These are phyloP conservation scores for Gastrophysa polygoni DNA, from an alignment of 2,888 invertebrate genomes.

Conservation along the genomic window DNA sequence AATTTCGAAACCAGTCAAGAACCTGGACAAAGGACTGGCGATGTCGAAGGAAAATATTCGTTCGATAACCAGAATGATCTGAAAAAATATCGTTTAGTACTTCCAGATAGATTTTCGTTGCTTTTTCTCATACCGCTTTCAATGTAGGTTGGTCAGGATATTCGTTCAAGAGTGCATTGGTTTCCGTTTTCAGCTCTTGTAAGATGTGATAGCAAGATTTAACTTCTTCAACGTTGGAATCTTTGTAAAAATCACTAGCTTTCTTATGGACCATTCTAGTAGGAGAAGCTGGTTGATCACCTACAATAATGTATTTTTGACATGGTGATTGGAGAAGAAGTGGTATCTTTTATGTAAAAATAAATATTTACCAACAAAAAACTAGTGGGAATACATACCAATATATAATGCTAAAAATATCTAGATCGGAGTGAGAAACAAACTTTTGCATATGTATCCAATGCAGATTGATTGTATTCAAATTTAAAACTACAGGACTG, in stretches of 20 bases:
- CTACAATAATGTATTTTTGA: conserved; percentile 32
- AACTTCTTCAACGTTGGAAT: conserved; percentile 80
- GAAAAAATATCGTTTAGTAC: conserved; percentile 16
- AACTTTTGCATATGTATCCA: too few relatives aligned
- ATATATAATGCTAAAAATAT: too few relatives aligned
- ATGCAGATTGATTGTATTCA: too few relatives aligned
- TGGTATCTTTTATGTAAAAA: too few relatives aligned
- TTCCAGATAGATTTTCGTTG: neutral
- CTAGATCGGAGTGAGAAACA: too few relatives aligned
- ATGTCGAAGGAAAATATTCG: conserved; percentile 74
- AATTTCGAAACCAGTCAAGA: conserved; percentile 88
- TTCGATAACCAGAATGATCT: conserved; percentile 71
- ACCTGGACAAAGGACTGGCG: conserved; percentile 83
- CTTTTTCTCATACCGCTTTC: conserved; percentile 66
- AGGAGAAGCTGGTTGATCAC: conserved; percentile 41
- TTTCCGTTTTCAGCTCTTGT: conserved; percentile 66
- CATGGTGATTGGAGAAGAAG: too few relatives aligned
- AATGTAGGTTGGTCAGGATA: conserved; percentile 94
- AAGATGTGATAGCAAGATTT: conserved; percentile 74
- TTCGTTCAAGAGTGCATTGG: conserved; percentile 69
- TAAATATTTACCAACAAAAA: too few relatives aligned
- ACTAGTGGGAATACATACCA: too few relatives aligned
- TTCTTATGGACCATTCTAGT: conserved; percentile 39
- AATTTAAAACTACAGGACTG: too few relatives aligned
- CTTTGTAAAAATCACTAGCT: conserved; percentile 78